phyloP scores from a whole-genome alignment of 2,113 vertebrate species.

The Cnemophilus loriae region DNA sequence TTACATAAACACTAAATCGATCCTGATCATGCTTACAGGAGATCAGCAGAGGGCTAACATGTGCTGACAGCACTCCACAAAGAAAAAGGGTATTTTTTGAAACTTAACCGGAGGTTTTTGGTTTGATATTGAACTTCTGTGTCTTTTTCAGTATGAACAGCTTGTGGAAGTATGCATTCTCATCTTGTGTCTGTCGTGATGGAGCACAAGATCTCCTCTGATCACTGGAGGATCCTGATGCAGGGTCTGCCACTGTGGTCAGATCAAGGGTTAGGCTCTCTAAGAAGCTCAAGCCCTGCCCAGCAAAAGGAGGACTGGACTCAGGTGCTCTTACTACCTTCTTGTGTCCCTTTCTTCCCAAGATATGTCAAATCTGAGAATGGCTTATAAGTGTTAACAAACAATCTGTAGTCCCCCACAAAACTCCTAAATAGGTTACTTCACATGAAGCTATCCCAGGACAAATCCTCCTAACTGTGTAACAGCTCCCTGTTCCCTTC shows the following conservation, averaged over 20 bases:
- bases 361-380: background rate
- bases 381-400: rapidly evolving
- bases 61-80: background rate
- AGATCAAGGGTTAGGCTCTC: background rate
- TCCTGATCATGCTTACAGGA: background rate
- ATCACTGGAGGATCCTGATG: background rate
- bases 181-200: background rate
- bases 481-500: background rate
- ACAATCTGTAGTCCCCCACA: too few relatives aligned
- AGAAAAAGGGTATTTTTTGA: background rate
- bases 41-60: background rate
- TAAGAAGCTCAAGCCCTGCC: background rate
- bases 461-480: background rate
- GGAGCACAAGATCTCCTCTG: background rate
- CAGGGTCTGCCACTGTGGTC: background rate
- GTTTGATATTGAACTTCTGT: background rate
- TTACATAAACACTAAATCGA: background rate
- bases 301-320: background rate
- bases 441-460: background rate
- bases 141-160: background rate
- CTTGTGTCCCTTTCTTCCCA: background rate
- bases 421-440: background rate
- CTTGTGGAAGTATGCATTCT: background rate
- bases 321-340: background rate
- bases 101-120: background rate